Evolutionary conservation across 2,797 vertebrate species (phyloP), one percentile per base, ranked within the genome.

Genomic region (Dendrocincla fuliginosa): DNA sequence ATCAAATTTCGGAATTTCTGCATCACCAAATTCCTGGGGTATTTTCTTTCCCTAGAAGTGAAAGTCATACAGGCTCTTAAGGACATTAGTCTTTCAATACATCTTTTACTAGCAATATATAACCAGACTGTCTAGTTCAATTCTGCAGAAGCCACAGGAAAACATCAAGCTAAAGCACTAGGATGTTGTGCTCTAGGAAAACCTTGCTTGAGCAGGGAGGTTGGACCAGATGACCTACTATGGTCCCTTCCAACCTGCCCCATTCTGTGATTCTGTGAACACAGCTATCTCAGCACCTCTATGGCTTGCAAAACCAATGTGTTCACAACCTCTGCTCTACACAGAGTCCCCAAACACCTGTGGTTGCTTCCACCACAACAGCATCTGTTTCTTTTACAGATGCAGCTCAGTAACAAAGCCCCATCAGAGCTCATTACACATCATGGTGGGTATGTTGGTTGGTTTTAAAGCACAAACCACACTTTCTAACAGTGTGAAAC

Each of bases 1-100:
- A 92, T 99, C 99, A 98, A 99, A 99, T 97, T 98, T 99, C 96
- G 98, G 98, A 70, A 99, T 97, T 90, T 99, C 99, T 42, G 90
- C 97, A 55, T 99, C 99, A 35, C 93, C 98, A 74, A 87, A 92
- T 25, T 99, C 99, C 92, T 98, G 98, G 27, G 68, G 52, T 77
- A 95, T 98, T 97, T 99, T 99, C 96, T 99, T 99, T 94, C 98
- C 98, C 99, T 99, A 90, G 59, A 95, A 92, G 93, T 44, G 82
- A 94, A 97, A 95, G 57, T 74, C 71, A 87, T 32, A 93, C 20
- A 85, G 37, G 16, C 64, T 86, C 30, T n/a, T 94, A 94, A 96
- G 37, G 79, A 71, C 52, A 55, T 89, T 55, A 74, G 42, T 82
- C 35, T 90, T 78, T 82, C 22, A 74, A 50, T 7, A 32, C 16